Conservation (phyloP, 2,888 invertebrate genomes). For the Euclidia mi region DNA sequence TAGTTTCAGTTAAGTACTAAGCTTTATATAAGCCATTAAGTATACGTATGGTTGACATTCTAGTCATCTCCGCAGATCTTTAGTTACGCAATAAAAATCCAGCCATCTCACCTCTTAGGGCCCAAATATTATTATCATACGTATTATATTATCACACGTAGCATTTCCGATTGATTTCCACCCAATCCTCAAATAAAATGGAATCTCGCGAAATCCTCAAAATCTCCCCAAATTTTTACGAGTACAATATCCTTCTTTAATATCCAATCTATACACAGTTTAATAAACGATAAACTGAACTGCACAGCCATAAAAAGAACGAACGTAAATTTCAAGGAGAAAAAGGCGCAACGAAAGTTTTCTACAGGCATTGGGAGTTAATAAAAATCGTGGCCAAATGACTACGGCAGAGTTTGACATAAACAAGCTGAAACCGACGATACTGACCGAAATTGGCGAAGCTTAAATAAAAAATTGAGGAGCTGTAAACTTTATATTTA, state of each 20-base stretch:
- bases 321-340: constrained; percentile 76
- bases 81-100: not conserved
- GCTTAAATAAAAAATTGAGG: constrained; percentile 36
- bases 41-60: not conserved
- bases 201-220: constrained; percentile 34
- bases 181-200: constrained; percentile 48
- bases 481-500: constrained; percentile 20
- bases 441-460: constrained; percentile 59
- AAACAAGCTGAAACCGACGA: constrained; percentile 78
- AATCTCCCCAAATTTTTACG: constrained; percentile 53
- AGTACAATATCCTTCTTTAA: constrained; percentile 57
- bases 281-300: constrained; percentile 80
- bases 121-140: constrained; percentile 41
- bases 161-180: constrained; percentile 45
- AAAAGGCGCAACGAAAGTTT: constrained; percentile 69
- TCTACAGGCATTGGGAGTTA: constrained; percentile 78
- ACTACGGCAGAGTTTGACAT: constrained; percentile 78
- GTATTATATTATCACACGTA: constrained; percentile 50
- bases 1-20: not conserved
- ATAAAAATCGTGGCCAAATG: constrained; percentile 87
- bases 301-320: constrained; percentile 71
- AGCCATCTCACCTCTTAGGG: constrained; percentile 19
- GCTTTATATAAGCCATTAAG: not conserved
- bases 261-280: constrained; percentile 76
- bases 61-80: not conserved